Evolutionary conservation across 2,888 invertebrate genomes (phyloP), one percentile per base, ranked within the genome.

Genomic region (Rhogogaster chlorosoma): DNA sequence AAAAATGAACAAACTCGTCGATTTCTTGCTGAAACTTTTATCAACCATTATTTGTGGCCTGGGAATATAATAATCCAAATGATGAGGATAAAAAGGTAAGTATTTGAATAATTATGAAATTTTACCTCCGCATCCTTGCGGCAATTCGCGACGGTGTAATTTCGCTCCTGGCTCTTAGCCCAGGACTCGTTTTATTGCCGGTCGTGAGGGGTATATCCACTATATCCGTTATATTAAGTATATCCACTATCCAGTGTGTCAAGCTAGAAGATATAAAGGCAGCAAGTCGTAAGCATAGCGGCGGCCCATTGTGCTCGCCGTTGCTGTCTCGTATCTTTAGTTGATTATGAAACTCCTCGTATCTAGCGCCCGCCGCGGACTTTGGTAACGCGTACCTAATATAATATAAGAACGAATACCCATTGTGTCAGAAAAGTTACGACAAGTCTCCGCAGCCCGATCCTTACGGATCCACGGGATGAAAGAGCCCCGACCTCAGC

Each of bases 311-410:
- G 80, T 80, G 80, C 80, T 80, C 80, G 61, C n/a, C 26, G 22
- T 12, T 22, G 80, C 80, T 64, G 80, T 80, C 84, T 84, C 84
- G 84, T 84, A 84, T 84, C 84, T 84, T 84, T 78, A 2, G 61
- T 84, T 84, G 75, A 77, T 84, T 84, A 84, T 77, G 84, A 84
- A 84, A 84, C 77, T 77, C 45, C 45, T 77, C 77, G 77, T 77
- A 73, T 10, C 29, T 49, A 77, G 29, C 49, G 49, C n/a, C 49
- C 49, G 49, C 45, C 77, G 45, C n/a, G 42, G 53, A 49, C 77
- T 77, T 53, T 73, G 38, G 73, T 77, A 77, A 45, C 77, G 53
- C 49, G 53, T 45, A 53, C 77, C 45, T 77, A 53, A 77, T 77
- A 77, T 77, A 77, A 53, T 73, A 73, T 38, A 73, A 73, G 73